Conservation (phyloP, 2,888 invertebrate genomes). For the Candidula unifasciata region DNA sequence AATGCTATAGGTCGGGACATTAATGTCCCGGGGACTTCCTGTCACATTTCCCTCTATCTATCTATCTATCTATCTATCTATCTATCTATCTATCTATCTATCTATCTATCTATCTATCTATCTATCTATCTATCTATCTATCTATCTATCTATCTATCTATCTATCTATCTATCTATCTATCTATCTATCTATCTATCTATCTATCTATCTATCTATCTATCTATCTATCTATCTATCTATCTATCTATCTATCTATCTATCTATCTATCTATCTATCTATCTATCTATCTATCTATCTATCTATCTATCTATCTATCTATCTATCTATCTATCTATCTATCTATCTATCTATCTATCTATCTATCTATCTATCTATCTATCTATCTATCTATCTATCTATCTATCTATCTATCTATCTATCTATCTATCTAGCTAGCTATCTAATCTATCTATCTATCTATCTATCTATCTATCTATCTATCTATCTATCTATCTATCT, state of each 20-base stretch:
- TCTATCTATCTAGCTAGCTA: too few relatives aligned
- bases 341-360: conserved; percentile 3
- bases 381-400: neutral
- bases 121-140: conserved; percentile 10
- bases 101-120: conserved; percentile 21
- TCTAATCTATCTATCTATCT: too few relatives aligned
- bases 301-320: neutral
- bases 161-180: conserved; percentile 10
- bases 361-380: neutral
- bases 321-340: conserved; percentile 8
- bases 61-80: neutral
- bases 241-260: too few relatives aligned
- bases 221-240: neutral
- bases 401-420: neutral
- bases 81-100: conserved; percentile 26
- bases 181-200: conserved; percentile 5
- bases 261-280: neutral
- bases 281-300: conserved; percentile 13
- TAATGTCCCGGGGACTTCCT: neutral
- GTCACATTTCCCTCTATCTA: too few relatives aligned
- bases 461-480: neutral
- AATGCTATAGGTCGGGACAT: neutral
- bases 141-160: conserved; percentile 12
- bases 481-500: neutral
- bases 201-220: conserved; percentile 25